Evolutionary conservation across 2,113 vertebrate species (phyloP), one percentile per base, ranked within the genome.

Genomic region (Gallinago undulata): DNA sequence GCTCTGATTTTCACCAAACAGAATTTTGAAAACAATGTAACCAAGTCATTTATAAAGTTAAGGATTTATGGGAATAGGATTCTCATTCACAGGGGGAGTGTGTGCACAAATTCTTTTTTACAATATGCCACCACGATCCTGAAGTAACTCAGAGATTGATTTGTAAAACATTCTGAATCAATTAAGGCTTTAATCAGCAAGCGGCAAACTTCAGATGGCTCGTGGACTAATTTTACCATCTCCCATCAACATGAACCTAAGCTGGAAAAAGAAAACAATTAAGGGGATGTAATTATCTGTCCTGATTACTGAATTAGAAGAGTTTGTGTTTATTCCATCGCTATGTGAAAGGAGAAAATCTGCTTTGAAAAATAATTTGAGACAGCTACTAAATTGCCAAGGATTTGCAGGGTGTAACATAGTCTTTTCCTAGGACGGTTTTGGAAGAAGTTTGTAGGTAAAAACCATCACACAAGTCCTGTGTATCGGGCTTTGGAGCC

Each of bases 111-210:
- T 78, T 39, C 50, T 81, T 91, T 94, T 95, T 95, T 94, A 66
- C 84, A 92, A 60, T 95, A 76, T 55, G 76, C 91, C 84, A 96
- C 90, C 96, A 6, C 37, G 84, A 88, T 97, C 96, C 95, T 50
- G 56, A 89, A 97, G 96, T 98, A 96, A 97, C 97, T 97, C 97
- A 56, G 84, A 93, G 97, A 98, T 96, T 97, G 98, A 98, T 98
- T 97, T 98, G 96, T 97, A 96, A 97, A 98, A 95, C 97, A 91
- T 96, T 97, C 97, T 45, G 96, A 98, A 98, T 97, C 97, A 97
- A 98, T 98, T 98, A 98, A 94, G 76, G 88, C 92, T 97, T 97
- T 98, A 98, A 98, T 98, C 98, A 98, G 97, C 96, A 94, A 97
- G 96, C 48, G 28, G 97, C 96, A 97, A 97, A 97, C 96, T 98